A percentile compares a stretch with the other conserved stretches of the same genome.
These are phyloP conservation scores for Trilocha varians DNA, from an alignment of 2,888 invertebrate genomes.

Conservation along the genomic window DNA sequence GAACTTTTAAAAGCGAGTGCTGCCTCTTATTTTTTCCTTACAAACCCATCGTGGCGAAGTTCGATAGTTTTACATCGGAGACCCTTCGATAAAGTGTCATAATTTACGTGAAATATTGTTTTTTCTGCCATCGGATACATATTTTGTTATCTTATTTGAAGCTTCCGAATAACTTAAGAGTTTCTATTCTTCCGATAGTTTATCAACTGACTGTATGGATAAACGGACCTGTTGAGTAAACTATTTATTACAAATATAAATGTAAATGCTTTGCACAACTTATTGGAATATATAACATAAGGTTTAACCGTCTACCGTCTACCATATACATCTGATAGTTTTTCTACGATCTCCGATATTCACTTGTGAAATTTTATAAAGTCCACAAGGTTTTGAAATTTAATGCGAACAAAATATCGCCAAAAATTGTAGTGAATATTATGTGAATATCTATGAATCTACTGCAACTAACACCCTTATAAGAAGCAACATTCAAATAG, in stretches of 20 bases:
- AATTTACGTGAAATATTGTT: slow-evolving; percentile 60
- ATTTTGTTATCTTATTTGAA: slow-evolving; percentile 47
- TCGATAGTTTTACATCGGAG: slow-evolving; percentile 58
- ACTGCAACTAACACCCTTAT: background rate
- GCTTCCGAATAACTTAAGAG: slow-evolving; percentile 35
- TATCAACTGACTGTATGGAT: slow-evolving; percentile 19
- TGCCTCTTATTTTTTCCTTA: slow-evolving; percentile 49
- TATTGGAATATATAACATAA: too few species aligned
- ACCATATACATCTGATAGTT: too few species aligned
- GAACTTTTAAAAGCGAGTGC: slow-evolving; percentile 47
- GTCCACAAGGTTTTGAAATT: too few species aligned
- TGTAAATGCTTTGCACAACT: too few species aligned
- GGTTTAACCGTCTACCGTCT: too few species aligned
- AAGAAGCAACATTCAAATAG: slow-evolving; percentile 19
- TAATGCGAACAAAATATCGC: too few species aligned
- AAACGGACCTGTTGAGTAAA: slow-evolving; percentile 38
- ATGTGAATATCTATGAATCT: background rate
- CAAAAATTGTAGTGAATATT: too few species aligned
- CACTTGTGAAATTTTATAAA: too few species aligned
- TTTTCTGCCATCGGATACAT: slow-evolving; percentile 38
- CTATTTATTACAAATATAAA: too few species aligned
- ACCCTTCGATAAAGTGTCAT: slow-evolving; percentile 63
- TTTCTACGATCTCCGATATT: too few species aligned
- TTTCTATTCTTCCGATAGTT: slow-evolving; percentile 25
- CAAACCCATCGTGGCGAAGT: slow-evolving; percentile 47